These are phyloP conservation scores for Aplochiton taeniatus DNA, from an alignment of 2,797 vertebrate genomes.

Conservation along the genomic window DNA sequence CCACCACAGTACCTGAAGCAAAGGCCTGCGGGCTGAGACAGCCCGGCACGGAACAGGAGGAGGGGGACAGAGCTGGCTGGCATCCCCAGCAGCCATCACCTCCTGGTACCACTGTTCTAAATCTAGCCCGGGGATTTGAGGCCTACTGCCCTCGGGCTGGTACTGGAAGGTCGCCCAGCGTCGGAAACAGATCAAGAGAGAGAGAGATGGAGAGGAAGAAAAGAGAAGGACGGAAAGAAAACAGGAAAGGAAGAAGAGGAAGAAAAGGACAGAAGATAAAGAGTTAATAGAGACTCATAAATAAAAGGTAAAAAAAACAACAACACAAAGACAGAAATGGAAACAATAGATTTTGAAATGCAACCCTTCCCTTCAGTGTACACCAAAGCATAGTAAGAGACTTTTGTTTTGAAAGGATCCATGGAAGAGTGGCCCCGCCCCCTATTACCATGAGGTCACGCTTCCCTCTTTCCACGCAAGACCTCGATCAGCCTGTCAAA, in stretches of 20 bases:
- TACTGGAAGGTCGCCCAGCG: slow-evolving; percentile 42
- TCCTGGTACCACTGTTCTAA: slow-evolving; percentile 94
- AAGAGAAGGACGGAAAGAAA: slow-evolving; percentile 1
- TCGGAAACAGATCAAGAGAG: slow-evolving; percentile 25
- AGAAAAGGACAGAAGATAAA: slow-evolving; percentile 6
- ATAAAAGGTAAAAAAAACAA: not conserved
- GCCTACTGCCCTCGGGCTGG: slow-evolving; percentile 59
- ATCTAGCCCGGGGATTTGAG: slow-evolving; percentile 77
- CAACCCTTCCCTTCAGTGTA: not conserved
- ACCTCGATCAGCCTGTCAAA: no score
- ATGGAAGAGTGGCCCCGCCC: not conserved
- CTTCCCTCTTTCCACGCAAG: no score
- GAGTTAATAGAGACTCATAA: not conserved
- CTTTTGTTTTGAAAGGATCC: not conserved
- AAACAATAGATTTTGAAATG: slow-evolving; percentile 22
- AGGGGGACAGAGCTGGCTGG: slow-evolving; percentile 77
- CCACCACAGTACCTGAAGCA: slow-evolving; percentile 84
- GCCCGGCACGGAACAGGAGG: slow-evolving; percentile 85
- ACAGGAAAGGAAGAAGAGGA: slow-evolving; percentile 1
- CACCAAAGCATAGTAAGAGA: not conserved
- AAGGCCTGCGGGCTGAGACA: slow-evolving; percentile 75
- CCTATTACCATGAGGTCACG: no score
- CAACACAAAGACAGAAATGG: slow-evolving; percentile 42
- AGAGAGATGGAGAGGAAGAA: slow-evolving; percentile 42
- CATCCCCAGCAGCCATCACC: slow-evolving; percentile 81